A percentile compares a stretch with the other conserved stretches of the same genome.
phyloP scores from a whole-genome alignment of 2,888 invertebrate species.

The Drosophila pullipes region DNA sequence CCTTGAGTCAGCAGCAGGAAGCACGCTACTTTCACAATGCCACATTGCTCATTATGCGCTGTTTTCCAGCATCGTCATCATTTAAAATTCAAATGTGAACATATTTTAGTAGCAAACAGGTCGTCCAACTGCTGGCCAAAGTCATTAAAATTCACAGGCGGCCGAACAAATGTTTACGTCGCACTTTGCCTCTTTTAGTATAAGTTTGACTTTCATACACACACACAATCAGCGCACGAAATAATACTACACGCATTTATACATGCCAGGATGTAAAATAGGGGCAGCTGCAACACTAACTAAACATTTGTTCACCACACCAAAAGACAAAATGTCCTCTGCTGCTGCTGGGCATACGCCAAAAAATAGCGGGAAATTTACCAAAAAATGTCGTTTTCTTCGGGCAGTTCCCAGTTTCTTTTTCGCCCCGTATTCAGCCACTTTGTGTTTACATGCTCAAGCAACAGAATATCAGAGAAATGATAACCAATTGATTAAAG shows the following conservation, averaged over 20 bases:
- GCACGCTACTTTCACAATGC: background rate
- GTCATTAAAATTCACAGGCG: conserved; percentile 74
- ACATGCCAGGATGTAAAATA: background rate
- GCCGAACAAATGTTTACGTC: conserved; percentile 55
- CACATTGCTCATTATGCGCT: background rate
- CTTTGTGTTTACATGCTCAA: background rate
- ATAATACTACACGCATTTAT: conserved; percentile 65
- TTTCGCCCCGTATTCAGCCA: background rate
- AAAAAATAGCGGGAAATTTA: conserved; percentile 22
- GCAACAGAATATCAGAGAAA: background rate
- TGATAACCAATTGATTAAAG: background rate
- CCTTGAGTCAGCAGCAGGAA: background rate
- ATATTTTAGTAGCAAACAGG: conserved; percentile 49
- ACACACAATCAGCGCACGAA: conserved; percentile 69
- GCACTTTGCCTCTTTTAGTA: conserved; percentile 57
- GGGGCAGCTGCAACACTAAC: conserved; percentile 22
- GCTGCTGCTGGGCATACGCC: background rate
- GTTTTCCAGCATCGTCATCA: conserved; percentile 59
- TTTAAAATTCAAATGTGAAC: conserved; percentile 78
- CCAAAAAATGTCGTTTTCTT: background rate
- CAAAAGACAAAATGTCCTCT: conserved; percentile 9
- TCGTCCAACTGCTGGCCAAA: conserved; percentile 36
- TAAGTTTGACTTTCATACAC: conserved; percentile 61
- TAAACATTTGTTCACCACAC: conserved; percentile 47
- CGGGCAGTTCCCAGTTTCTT: conserved; percentile 15